phyloP scores from a whole-genome alignment of 2,797 vertebrate species.

The Sciurus vulgaris region DNA sequence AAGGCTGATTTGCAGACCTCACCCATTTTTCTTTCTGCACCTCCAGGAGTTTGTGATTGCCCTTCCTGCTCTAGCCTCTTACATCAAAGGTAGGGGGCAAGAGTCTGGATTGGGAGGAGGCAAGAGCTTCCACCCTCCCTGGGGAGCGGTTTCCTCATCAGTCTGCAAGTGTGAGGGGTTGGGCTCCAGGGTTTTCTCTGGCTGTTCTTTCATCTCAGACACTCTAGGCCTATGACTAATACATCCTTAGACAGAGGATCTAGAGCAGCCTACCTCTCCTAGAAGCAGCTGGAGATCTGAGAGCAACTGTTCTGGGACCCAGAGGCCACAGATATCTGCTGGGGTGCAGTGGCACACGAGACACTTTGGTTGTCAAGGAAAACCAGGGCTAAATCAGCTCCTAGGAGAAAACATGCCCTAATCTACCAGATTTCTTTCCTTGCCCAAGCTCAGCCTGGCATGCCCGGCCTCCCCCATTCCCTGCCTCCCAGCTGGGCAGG shows the following conservation, averaged over 20 bases:
- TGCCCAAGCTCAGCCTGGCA: background rate
- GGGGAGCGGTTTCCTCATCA: background rate
- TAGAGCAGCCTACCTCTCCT: background rate
- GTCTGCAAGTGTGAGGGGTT: background rate
- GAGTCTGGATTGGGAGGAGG: background rate
- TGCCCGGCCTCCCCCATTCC: background rate
- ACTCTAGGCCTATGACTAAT: background rate
- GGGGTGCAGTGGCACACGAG: background rate
- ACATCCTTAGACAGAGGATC: background rate
- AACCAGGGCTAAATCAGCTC: background rate
- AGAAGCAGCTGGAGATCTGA: background rate
- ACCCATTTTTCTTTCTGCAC: background rate
- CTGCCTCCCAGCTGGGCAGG: conserved; percentile 15
- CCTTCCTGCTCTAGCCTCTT: background rate
- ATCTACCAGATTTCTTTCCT: background rate
- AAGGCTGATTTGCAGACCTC: background rate
- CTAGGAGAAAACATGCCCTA: background rate
- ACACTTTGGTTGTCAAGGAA: background rate
- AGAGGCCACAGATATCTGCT: background rate
- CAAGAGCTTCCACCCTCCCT: background rate
- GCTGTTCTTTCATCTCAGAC: background rate
- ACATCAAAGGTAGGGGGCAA: background rate
- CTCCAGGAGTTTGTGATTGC: background rate
- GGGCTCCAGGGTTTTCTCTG: background rate
- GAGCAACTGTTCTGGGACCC: background rate